Evolutionary conservation across 2,888 invertebrate genomes (phyloP), one percentile per base, ranked within the genome.

Genomic region (Tridacna gigas): DNA sequence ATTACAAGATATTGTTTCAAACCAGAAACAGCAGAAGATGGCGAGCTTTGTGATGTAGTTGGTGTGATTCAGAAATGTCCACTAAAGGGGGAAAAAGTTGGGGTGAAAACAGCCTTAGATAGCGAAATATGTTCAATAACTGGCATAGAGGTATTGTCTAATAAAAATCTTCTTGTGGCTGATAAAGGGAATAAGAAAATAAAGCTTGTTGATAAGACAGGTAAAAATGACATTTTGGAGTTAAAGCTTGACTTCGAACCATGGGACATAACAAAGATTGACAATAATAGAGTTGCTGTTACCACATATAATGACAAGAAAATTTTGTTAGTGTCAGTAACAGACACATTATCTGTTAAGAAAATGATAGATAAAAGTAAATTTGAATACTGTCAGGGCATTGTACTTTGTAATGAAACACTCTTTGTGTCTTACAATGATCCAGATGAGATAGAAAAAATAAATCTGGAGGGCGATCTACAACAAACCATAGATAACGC

Each of bases 251-350:
- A 5, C 11, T 61, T n/a, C 25, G 5, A 2, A 15, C 15, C n/a
- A 61, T 20, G n/a, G 61, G 61, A 61, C 61, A n/a, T 61, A 61
- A 25, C 61, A 61, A 61, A 61, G 15, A n/a, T 61, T 61, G 61
- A 61, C n/a, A n/a, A 61, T n/a, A 0, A 61, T 5, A 61, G 25
- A 12, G 1, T 61, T 61, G 61, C n/a, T 20, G 61, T 61, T 61
- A 66, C 66, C 26, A 25, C 25, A 26, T 11, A 15, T 26, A 20
- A 1, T 56, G 9, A 66, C 25, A 11, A 66, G 7, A 66, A 11
- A 25, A 26, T 66, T 26, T 13, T 28, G 18, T 13, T 66, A 26
- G 25, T 66, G 25, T 26, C 66, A 4, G 11, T 66, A 18, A 12
- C 25, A 12, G 66, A 66, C 11, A 15, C 25, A 26, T 15, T 66